Conservation (phyloP, 2,113 vertebrate genomes). For the Litocranius walleri region DNA sequence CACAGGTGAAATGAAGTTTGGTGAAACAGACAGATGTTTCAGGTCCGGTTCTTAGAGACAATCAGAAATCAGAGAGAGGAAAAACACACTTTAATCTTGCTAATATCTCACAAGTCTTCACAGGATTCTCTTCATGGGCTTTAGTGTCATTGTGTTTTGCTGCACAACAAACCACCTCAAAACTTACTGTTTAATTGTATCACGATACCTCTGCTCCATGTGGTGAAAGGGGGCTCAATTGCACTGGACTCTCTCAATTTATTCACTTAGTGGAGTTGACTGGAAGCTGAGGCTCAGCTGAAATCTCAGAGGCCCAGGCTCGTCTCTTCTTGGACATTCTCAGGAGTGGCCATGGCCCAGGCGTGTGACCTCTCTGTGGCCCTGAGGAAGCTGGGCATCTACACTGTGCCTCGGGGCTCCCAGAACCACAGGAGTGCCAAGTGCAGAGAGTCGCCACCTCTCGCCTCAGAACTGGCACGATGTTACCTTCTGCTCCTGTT, state of each 20-base stretch:
- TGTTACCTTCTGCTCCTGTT: not conserved
- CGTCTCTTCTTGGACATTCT: accelerated
- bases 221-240: accelerated
- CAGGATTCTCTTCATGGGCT: not conserved
- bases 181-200: not conserved
- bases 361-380: accelerated
- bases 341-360: not conserved
- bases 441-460: not conserved
- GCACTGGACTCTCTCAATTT: not conserved
- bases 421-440: not conserved
- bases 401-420: not conserved
- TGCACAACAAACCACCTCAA: not conserved
- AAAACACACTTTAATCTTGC: not conserved
- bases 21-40: not conserved
- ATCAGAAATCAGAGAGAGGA: not conserved
- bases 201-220: not conserved
- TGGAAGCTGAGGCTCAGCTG: not conserved
- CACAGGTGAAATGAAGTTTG: not conserved
- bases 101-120: not conserved
- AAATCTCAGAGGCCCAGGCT: accelerated
- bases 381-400: not conserved
- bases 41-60: not conserved
- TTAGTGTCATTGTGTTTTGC: not conserved
- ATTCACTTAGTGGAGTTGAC: not conserved
- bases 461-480: not conserved